Conservation (phyloP, 2,888 invertebrate genomes). For the Frankliniella intonsa region DNA sequence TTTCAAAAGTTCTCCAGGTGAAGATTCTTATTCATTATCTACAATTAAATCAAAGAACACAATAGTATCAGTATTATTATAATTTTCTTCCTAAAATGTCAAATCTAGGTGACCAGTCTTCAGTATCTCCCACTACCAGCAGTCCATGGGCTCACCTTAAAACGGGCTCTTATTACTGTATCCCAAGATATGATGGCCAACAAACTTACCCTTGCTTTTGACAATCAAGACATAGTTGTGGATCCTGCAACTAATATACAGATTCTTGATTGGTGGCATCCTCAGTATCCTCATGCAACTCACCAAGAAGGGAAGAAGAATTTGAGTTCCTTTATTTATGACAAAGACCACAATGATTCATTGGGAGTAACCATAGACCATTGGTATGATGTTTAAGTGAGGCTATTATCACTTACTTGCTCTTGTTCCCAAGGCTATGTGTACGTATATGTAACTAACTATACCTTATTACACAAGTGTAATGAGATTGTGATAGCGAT, state of each 20-base stretch:
- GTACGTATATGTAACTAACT: no score
- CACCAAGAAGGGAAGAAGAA: not conserved
- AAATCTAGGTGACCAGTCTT: conserved; percentile 53
- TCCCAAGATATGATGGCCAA: conserved; percentile 46
- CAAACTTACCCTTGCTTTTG: conserved; percentile 52
- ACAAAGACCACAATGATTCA: not conserved
- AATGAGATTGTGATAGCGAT: no score
- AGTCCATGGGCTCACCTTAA: conserved; percentile 57
- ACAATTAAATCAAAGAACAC: not conserved
- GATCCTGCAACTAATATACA: conserved; percentile 52
- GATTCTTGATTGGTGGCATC: conserved; percentile 66
- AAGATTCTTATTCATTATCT: not conserved
- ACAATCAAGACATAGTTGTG: conserved; percentile 49
- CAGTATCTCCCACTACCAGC: conserved; percentile 55
- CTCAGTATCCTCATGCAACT: conserved; percentile 48
- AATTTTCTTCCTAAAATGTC: conserved; percentile 32
- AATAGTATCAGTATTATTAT: conserved; percentile 39
- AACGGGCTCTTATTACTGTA: conserved; percentile 52
- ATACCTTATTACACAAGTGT: no score
- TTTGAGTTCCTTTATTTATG: not conserved
- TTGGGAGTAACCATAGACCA: not conserved
- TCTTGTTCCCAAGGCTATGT: no score
- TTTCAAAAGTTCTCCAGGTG: conserved; percentile 2
- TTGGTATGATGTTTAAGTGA: not conserved
- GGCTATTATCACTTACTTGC: not conserved